phyloP scores from a whole-genome alignment of 2,113 vertebrate genomes.

The Gnathonemus longibarbis region DNA sequence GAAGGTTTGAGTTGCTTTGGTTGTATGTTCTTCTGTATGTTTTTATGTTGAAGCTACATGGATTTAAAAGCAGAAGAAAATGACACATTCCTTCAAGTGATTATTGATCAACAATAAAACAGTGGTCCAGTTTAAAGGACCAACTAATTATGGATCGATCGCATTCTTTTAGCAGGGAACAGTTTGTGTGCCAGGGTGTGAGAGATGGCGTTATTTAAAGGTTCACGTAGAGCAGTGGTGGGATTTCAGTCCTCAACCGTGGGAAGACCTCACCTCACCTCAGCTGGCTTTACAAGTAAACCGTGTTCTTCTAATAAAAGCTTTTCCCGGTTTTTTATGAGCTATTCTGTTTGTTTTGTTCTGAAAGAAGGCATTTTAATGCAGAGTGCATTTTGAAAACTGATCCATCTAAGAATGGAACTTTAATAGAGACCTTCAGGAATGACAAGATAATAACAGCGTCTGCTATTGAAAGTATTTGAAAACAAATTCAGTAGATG shows the following conservation, averaged over 20 bases:
- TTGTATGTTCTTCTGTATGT: neutral
- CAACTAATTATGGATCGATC: no score
- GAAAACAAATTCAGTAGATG: neutral
- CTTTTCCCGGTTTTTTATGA: neutral
- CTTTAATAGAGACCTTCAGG: neutral
- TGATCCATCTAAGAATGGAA: neutral
- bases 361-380: neutral
- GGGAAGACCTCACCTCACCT: neutral
- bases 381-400: neutral
- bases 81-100: neutral
- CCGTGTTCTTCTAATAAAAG: neutral
- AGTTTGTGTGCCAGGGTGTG: neutral
- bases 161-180: neutral
- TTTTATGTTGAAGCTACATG: neutral
- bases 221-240: neutral
- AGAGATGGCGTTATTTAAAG: neutral
- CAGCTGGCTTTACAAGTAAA: neutral
- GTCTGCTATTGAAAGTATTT: neutral
- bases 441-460: neutral
- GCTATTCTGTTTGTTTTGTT: neutral
- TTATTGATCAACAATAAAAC: neutral
- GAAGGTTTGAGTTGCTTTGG: neutral
- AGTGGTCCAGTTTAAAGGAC: neutral
- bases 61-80: neutral
- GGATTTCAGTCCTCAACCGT: neutral